Evolutionary conservation across 2,888 invertebrate species (phyloP), one percentile per base, ranked within the genome.

Genomic region (Sisyra terminalis): DNA sequence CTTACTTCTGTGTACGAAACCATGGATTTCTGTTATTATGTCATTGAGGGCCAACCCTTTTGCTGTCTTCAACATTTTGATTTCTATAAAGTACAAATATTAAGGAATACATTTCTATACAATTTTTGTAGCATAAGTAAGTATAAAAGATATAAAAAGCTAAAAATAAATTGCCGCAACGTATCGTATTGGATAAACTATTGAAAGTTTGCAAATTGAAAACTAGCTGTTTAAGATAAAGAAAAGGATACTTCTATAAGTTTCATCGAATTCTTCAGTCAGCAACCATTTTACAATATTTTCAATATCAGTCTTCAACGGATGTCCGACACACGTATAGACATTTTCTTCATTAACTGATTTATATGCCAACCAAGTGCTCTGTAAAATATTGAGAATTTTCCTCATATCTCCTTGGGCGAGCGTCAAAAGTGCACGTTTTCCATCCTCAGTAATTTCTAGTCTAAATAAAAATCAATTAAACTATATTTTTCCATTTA

Each of bases 401-500:
- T 87, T 89, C 50, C 98, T 73, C 98, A 99, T 99, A 64, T 99
- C 98, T 9, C 98, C 98, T 45, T 83, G 83, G 0, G 94, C 86
- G 2, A 99, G 67, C 0, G 83, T 81, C 47, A 96, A 69, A 3
- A 98, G 60, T 0, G 97, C 94, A 50, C 84, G 73, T 57, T 85
- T 78, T 0, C 96, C 98, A 66, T 88, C 88, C 47, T 87, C 82
- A 0, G 83, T 78, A 17, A 88, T 78, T 46, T 73, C 73, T 6
- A 94, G 72, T n/a, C 88, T 90, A 54, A 6, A 64, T 59, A 44
- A 34, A 44, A 29, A 35, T 17, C 35, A 41, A 34, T 17, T 31
- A 10, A 37, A 29, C 37, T 42, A 11, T 42, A 34, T 32, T 39
- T n/a, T n/a, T n/a, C n/a, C n/a, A n/a, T n/a, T n/a, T n/a, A n/a